These are phyloP conservation scores for Eciton burchellii DNA, from an alignment of 1,140 invertebrate genomes.

Conservation along the genomic window DNA sequence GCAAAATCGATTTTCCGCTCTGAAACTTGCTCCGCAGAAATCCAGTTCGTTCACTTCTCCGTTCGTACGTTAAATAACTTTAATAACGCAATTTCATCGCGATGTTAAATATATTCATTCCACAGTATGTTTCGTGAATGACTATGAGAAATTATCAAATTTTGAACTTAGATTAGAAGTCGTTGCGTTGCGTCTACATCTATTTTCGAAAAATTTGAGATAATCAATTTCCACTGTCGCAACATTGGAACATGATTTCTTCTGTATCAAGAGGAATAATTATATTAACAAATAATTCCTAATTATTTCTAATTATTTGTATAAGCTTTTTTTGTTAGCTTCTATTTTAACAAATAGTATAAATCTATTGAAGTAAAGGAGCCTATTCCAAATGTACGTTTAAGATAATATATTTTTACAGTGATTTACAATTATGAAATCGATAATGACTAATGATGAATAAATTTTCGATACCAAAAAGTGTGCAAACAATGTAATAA, in stretches of 20 bases:
- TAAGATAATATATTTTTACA: too few species aligned
- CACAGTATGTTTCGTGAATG: neutral
- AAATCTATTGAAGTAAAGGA: too few species aligned
- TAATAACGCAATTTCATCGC: conserved; percentile 29
- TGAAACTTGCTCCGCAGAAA: neutral
- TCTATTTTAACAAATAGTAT: too few species aligned
- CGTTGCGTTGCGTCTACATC: neutral
- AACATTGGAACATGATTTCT: neutral
- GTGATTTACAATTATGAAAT: too few species aligned
- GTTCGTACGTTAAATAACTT: neutral
- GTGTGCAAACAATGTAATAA: neutral
- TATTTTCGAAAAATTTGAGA: conserved; percentile 21
- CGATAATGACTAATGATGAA: neutral
- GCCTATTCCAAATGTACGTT: too few species aligned
- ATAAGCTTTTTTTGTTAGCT: too few species aligned
- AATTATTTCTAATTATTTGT: too few species aligned
- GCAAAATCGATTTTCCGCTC: conserved; percentile 29
- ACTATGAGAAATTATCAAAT: conserved; percentile 31
- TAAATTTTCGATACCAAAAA: conserved; percentile 36
- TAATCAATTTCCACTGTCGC: neutral
- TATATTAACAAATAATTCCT: too few species aligned
- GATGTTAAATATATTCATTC: conserved; percentile 26
- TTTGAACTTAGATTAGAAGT: neutral
- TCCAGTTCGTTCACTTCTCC: neutral
- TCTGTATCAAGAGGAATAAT: too few species aligned